Evolutionary conservation across 1,140 invertebrate species (phyloP).

Genomic region (Hormaphis cornu): DNA sequence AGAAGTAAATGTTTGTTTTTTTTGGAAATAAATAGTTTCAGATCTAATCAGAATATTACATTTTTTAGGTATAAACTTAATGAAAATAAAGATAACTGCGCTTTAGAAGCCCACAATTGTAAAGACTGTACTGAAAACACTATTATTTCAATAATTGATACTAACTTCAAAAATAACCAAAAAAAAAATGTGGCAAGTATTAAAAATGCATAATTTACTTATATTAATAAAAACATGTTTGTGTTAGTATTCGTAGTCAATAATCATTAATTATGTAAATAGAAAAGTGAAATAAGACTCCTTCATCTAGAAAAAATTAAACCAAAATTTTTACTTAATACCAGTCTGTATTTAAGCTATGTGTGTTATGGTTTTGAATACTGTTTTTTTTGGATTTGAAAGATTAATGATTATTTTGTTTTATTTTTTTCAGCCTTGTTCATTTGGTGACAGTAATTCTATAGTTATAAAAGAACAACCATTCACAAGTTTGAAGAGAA

Average conservation of each 20-base stretch:
- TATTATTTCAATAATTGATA: neutral
- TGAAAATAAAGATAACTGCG: neutral
- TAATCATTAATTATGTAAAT: too few relatives aligned
- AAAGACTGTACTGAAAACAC: neutral
- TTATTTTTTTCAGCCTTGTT: slow-evolving; percentile 10
- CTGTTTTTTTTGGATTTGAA: neutral
- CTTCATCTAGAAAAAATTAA: too few relatives aligned
- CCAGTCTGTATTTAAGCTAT: too few relatives aligned
- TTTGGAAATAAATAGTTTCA: neutral
- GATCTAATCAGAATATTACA: neutral
- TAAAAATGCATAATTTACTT: neutral
- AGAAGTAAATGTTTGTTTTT: neutral
- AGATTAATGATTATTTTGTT: too few relatives aligned
- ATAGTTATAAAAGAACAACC: neutral
- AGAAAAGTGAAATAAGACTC: too few relatives aligned
- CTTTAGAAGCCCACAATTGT: neutral
- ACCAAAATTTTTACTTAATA: too few relatives aligned
- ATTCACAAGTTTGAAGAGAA: neutral
- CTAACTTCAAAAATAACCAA: neutral
- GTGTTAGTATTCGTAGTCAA: too few relatives aligned
- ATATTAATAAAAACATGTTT: too few relatives aligned
- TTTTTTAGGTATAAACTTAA: neutral
- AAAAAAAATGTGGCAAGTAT: neutral
- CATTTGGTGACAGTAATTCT: neutral
- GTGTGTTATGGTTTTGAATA: too few relatives aligned